phyloP scores from a whole-genome alignment of 2,113 vertebrate species.

The Climacteris rufus region DNA sequence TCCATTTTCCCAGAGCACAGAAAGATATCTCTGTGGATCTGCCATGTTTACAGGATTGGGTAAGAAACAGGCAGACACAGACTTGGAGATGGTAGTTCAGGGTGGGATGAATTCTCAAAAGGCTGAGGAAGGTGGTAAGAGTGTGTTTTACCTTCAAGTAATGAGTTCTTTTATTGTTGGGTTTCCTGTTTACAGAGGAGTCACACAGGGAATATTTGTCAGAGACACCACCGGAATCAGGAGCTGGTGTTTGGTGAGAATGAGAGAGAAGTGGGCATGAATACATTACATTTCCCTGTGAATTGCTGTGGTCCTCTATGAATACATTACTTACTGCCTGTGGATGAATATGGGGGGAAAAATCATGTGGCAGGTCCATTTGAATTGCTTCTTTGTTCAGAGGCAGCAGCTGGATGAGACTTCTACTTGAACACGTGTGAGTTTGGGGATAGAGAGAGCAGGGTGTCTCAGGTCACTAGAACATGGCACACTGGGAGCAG shows the following conservation, averaged over 20 bases:
- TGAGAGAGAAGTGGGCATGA: background rate
- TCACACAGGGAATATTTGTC: constrained; percentile 16
- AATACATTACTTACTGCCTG: background rate
- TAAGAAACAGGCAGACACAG: background rate
- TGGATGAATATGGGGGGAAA: background rate
- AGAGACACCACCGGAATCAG: background rate
- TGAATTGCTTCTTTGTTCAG: background rate
- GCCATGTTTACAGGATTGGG: background rate
- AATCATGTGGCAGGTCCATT: background rate
- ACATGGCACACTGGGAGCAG: background rate
- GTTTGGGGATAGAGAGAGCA: background rate
- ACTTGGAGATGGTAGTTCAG: background rate
- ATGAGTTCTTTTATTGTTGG: background rate
- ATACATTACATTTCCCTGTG: background rate
- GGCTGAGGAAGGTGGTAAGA: background rate
- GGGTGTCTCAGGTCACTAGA: background rate
- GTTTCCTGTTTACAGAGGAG: constrained; percentile 16
- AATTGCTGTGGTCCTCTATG: background rate
- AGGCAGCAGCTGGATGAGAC: background rate
- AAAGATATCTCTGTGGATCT: background rate
- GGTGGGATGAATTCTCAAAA: background rate
- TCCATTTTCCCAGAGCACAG: background rate
- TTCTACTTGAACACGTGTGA: background rate
- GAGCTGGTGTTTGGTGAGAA: background rate
- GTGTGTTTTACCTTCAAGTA: background rate